A percentile compares a stretch with the other conserved stretches of the same genome.
Evolutionary conservation across 2,888 invertebrate species (phyloP).

Genomic region (Drosophila incognita): DNA sequence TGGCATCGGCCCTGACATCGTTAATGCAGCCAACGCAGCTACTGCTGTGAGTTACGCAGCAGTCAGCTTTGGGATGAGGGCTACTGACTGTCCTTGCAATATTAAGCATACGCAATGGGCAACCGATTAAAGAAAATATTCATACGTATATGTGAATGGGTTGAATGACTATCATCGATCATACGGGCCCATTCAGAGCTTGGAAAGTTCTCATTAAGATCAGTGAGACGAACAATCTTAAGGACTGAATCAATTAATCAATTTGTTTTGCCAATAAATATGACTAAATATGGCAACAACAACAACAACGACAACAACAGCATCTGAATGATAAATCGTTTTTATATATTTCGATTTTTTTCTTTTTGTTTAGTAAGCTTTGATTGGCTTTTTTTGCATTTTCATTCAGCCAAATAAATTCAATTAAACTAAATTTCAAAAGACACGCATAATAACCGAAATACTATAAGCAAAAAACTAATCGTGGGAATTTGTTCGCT

Average conservation of each 20-base stretch:
- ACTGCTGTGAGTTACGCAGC: slow-evolving; percentile 55
- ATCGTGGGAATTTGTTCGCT: slow-evolving; percentile 74
- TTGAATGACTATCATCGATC: slow-evolving; percentile 37
- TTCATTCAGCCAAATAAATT: slow-evolving; percentile 71
- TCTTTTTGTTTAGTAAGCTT: slow-evolving; percentile 8
- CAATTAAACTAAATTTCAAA: slow-evolving; percentile 68
- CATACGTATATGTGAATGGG: not conserved
- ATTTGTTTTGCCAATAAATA: slow-evolving; percentile 78
- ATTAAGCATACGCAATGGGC: slow-evolving; percentile 57
- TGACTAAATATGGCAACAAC: slow-evolving; percentile 67
- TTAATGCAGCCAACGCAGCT: slow-evolving; percentile 45
- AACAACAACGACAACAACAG: slow-evolving; percentile 6
- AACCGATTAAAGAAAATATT: slow-evolving; percentile 7
- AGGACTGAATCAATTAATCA: slow-evolving; percentile 66
- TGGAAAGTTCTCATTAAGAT: slow-evolving; percentile 41
- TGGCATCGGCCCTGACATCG: slow-evolving; percentile 57
- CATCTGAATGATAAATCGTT: slow-evolving; percentile 67
- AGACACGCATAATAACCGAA: slow-evolving; percentile 54
- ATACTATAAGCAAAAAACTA: slow-evolving; percentile 41
- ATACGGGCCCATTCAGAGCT: slow-evolving; percentile 16
- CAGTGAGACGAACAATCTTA: slow-evolving; percentile 36
- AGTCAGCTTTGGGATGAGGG: slow-evolving; percentile 28
- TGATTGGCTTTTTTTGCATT: slow-evolving; percentile 52
- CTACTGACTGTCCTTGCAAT: slow-evolving; percentile 39
- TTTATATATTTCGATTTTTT: slow-evolving; percentile 11